These are phyloP conservation scores for Drosophila helvetica DNA, from an alignment of 2,888 invertebrate species.

Conservation along the genomic window DNA sequence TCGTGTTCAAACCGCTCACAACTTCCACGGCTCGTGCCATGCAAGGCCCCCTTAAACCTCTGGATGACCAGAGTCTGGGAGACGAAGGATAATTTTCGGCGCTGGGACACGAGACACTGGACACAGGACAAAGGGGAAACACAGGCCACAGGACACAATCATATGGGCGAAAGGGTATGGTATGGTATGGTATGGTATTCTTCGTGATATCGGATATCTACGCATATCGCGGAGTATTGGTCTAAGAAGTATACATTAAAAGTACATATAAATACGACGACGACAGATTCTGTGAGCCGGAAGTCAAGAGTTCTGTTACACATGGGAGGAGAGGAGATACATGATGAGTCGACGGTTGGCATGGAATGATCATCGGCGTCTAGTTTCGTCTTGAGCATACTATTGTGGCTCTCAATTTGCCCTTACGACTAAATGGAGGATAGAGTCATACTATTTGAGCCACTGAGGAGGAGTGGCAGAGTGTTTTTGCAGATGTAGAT, in stretches of 20 bases:
- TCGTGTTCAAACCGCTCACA: not conserved
- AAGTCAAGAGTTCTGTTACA: not conserved
- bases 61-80: not conserved
- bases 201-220: not conserved
- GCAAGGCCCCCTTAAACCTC: not conserved
- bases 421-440: not conserved
- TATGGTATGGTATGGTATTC: not conserved
- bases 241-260: not conserved
- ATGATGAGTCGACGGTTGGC: not conserved
- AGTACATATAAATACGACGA: too few relatives aligned
- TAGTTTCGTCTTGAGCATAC: not conserved
- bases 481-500: not conserved
- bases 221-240: not conserved
- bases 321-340: not conserved
- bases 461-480: not conserved
- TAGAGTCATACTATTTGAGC: not conserved
- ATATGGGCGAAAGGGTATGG: not conserved
- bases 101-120: not conserved
- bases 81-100: too few relatives aligned
- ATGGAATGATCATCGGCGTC: not conserved
- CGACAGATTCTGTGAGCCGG: not conserved
- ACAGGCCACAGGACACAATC: not conserved
- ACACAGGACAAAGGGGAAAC: too few relatives aligned
- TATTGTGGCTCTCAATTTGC: not conserved
- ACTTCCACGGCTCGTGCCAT: not conserved